Evolutionary conservation across 2,113 vertebrate species (phyloP).

Genomic region (Antennarius striatus): DNA sequence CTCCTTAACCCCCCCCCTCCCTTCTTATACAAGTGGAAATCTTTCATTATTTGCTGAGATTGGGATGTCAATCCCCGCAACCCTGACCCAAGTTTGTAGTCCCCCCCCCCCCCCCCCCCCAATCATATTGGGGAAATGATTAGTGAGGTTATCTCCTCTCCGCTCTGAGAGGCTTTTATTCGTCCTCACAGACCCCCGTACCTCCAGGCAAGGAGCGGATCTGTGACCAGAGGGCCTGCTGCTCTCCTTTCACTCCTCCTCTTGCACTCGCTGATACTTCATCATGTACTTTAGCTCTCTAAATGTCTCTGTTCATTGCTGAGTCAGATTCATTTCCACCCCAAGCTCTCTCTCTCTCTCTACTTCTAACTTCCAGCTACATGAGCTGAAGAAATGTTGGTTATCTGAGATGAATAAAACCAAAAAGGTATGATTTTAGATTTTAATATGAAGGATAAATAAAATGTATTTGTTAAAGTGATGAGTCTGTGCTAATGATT

Average conservation of each 20-base stretch:
- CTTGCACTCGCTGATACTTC: conserved; percentile 40
- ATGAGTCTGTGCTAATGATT: neutral
- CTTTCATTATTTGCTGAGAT: conserved; percentile 81
- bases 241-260: conserved; percentile 23
- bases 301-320: conserved; percentile 50
- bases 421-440: neutral
- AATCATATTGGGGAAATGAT: conserved; percentile 76
- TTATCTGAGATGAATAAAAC: neutral
- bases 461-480: neutral
- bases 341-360: conserved; percentile 25
- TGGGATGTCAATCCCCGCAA: conserved; percentile 74
- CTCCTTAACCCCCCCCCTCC: conserved; percentile 36
- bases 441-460: conserved; percentile 15
- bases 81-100: conserved; percentile 75
- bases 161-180: conserved; percentile 52
- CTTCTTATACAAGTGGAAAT: conserved; percentile 67
- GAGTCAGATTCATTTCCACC: conserved; percentile 50
- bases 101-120: conserved; percentile 30
- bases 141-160: conserved; percentile 69
- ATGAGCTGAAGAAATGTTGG: neutral
- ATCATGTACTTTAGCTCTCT: conserved; percentile 51
- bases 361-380: conserved; percentile 1
- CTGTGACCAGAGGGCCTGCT: conserved; percentile 55
- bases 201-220: conserved; percentile 67
- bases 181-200: conserved; percentile 49